Conservation (phyloP, 2,113 vertebrate species). For the Galeopterus variegatus region DNA sequence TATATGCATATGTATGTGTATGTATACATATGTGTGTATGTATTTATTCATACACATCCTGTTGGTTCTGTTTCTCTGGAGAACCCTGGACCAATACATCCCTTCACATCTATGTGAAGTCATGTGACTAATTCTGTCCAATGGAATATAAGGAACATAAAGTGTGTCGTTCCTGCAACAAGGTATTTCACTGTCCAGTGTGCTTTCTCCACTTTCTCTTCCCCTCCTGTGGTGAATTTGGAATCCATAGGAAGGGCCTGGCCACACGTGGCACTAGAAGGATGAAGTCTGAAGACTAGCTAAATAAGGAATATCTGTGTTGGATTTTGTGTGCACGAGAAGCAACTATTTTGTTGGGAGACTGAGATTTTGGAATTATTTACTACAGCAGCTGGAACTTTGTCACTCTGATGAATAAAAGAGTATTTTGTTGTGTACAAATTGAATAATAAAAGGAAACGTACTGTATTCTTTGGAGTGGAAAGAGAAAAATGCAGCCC, state of each 20-base stretch:
- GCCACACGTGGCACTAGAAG: background rate
- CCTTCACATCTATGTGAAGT: background rate
- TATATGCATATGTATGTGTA: background rate
- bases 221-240: background rate
- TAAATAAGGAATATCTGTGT: background rate
- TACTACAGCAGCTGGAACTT: constrained; percentile 7
- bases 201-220: background rate
- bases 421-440: background rate
- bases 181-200: background rate
- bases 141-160: background rate
- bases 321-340: background rate
- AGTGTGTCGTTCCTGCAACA: background rate
- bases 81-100: background rate
- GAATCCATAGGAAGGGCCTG: background rate
- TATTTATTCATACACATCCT: background rate
- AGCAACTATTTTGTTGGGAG: background rate
- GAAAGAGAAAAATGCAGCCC: background rate
- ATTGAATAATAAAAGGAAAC: background rate
- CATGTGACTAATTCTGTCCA: constrained; percentile 2
- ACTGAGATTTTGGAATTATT: background rate
- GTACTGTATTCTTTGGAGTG: background rate
- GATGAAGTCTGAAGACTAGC: background rate
- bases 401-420: background rate
- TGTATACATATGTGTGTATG: background rate
- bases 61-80: background rate